Base-by-base conservation (phyloP, 2,113 vertebrate genomes). In the Leucoraja erinaceus region DNA sequence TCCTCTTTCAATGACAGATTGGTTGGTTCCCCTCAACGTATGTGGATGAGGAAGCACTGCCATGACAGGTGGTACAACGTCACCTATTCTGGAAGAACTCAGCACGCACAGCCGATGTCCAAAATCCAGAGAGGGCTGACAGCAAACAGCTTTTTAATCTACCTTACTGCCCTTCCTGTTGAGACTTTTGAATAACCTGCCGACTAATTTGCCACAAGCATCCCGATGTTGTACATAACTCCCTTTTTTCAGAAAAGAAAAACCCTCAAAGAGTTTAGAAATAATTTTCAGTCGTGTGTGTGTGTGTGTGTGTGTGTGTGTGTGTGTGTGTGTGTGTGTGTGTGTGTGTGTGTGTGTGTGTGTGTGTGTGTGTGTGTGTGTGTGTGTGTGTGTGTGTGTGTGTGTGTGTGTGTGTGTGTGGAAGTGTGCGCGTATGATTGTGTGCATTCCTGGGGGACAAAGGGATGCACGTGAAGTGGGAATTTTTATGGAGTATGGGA, bases 21-120 rank as follows among this genome's bases (percentile, higher is more conserved):
- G 99, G 99, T 93, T 99, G 99, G 99, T 99, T 99, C 94, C 99
- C 99, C 90, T 99, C 99, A 0, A 99, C 99, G 0, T 99, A 99
- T 0, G 99, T 99, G 86, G 98, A 99, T 88, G 99, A 99, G 94
- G 98, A 99, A 93, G 98, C 97, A 0, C 94, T 97, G 86, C 98
- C 99, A 93, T 99, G 97, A 97, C 25, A 0, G 59, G 0, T 0
- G 0, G 10, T 74, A 7, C 93, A 68, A 94, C 93, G 90, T 94
- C 94, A 86, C 91, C 75, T 31, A 31, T 31, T 79, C 93, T 93
- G 86, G 93, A 95, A 95, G 93, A 94, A 94, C 94, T 93, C 4
- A 93, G 94, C 93, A 94, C 95, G 94, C 95, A 75, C 96, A 93
- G 95, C 93, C 25, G 33, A 54, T 20, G 38, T 12, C 47, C 31